A percentile compares a stretch with the other conserved stretches of the same genome.
phyloP scores from a whole-genome alignment of 2,113 vertebrate genomes.

The Phoxinus phoxinus region DNA sequence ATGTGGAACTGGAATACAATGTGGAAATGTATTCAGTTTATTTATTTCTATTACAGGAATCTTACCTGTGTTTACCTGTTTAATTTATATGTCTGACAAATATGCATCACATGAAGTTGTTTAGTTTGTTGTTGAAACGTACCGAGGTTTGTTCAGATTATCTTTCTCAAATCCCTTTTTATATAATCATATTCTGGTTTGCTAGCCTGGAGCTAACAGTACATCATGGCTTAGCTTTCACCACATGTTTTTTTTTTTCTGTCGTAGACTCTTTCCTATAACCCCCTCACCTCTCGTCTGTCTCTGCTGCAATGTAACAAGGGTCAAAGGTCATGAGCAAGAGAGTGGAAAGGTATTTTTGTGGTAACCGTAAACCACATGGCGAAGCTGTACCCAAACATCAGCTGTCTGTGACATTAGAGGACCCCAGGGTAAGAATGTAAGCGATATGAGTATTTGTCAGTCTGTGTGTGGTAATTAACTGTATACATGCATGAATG shows the following conservation, averaged over 20 bases:
- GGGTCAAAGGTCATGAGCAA: constrained; percentile 70
- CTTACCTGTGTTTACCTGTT: too few relatives aligned
- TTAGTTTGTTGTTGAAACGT: neutral
- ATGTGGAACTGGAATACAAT: too few relatives aligned
- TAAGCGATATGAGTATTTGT: constrained; percentile 51
- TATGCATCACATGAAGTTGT: too few relatives aligned
- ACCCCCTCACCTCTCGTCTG: constrained; percentile 48
- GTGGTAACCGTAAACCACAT: constrained; percentile 72
- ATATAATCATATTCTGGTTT: constrained; percentile 25
- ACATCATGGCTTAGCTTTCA: constrained; percentile 57
- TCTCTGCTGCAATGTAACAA: constrained; percentile 61
- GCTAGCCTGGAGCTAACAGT: constrained; percentile 39
- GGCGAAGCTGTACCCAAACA: constrained; percentile 72
- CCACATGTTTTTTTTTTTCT: constrained; percentile 27
- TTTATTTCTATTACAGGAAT: too few relatives aligned
- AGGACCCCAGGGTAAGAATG: constrained; percentile 57
- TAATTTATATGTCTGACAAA: too few relatives aligned
- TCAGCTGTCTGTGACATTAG: constrained; percentile 74
- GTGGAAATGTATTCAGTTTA: too few relatives aligned
- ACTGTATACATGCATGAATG: neutral
- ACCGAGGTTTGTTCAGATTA: constrained; percentile 35
- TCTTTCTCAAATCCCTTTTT: neutral
- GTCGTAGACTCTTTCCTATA: neutral
- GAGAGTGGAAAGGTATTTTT: constrained; percentile 76
- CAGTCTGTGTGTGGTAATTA: constrained; percentile 26